Percentiles rank a stretch among this genome's conserved stretches.
phyloP scores from a whole-genome alignment of 2,113 vertebrate species.

The Megalops atlanticus region DNA sequence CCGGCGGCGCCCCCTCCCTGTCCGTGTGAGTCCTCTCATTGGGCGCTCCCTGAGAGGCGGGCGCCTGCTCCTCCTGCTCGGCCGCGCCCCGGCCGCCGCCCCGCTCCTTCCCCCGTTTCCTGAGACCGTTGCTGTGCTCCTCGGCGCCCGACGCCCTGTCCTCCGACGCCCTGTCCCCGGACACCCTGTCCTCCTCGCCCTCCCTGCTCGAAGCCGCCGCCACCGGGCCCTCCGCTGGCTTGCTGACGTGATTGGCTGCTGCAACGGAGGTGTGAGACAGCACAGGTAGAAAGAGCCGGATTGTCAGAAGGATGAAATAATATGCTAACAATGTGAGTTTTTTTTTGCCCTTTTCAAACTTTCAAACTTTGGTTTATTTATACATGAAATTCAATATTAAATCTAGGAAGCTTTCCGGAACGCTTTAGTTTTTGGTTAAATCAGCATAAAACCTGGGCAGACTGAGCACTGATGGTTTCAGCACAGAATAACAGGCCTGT shows the following conservation, averaged over 20 bases:
- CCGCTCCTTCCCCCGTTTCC: conserved; percentile 67
- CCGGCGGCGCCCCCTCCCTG: conserved; percentile 45
- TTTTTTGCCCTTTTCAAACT: neutral
- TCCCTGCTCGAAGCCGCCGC: conserved; percentile 45
- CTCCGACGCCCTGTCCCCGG: conserved; percentile 16
- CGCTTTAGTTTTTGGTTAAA: neutral
- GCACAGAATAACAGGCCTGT: neutral
- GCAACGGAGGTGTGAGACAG: conserved; percentile 14
- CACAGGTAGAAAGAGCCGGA: conserved; percentile 8
- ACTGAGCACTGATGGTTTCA: neutral
- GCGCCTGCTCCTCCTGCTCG: neutral
- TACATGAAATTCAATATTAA: neutral
- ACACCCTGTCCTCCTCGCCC: conserved; percentile 22
- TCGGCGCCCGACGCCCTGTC: conserved; percentile 46
- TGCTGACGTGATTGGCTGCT: conserved; percentile 68
- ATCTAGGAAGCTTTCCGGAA: neutral
- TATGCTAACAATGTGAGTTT: neutral
- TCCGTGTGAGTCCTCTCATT: conserved; percentile 55
- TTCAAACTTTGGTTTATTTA: neutral
- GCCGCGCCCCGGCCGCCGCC: conserved; percentile 58
- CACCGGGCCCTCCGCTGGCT: conserved; percentile 64
- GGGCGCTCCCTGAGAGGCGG: conserved; percentile 55
- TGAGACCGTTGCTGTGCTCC: conserved; percentile 83
- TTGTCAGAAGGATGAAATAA: neutral
- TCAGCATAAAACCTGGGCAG: neutral